Conservation (phyloP, 1,140 invertebrate genomes). For the Oryzaephilus surinamensis region DNA sequence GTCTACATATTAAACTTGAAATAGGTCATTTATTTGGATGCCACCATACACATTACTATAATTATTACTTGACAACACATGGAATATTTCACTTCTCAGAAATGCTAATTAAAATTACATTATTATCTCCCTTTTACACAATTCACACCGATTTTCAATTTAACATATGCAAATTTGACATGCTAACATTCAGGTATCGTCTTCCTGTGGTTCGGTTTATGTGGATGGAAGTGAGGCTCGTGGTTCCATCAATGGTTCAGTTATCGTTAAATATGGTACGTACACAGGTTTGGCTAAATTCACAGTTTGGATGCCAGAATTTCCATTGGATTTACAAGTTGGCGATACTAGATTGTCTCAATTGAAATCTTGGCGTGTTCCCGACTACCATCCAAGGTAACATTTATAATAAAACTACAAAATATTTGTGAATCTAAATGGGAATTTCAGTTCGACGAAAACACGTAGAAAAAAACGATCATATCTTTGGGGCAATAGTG, state of each 20-base stretch:
- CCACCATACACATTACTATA: too few relatives aligned
- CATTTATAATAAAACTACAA: too few relatives aligned
- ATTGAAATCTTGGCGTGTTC: constrained; percentile 80
- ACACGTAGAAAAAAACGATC: constrained; percentile 45
- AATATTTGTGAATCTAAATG: background rate
- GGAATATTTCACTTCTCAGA: too few relatives aligned
- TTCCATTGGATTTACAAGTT: constrained; percentile 81
- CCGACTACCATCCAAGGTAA: constrained; percentile 55
- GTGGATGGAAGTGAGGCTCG: constrained; percentile 92
- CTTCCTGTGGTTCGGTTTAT: constrained; percentile 92
- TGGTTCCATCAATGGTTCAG: constrained; percentile 87
- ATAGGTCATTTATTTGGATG: too few relatives aligned
- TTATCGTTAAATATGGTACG: constrained; percentile 88
- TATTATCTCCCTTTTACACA: too few relatives aligned
- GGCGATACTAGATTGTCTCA: constrained; percentile 82
- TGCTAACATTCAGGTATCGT: constrained; percentile 72
- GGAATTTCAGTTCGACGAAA: constrained; percentile 30
- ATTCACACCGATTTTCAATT: too few relatives aligned
- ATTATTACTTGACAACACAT: too few relatives aligned
- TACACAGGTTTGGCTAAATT: constrained; percentile 80
- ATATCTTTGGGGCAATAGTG: constrained; percentile 41
- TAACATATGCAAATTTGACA: too few relatives aligned
- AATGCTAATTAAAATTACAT: too few relatives aligned
- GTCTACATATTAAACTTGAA: too few relatives aligned
- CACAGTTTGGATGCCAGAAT: constrained; percentile 94